A percentile compares a stretch with the other conserved stretches of the same genome.
These are phyloP conservation scores for Leptinotarsa texana DNA, from an alignment of 1,140 invertebrate genomes.

Conservation along the genomic window DNA sequence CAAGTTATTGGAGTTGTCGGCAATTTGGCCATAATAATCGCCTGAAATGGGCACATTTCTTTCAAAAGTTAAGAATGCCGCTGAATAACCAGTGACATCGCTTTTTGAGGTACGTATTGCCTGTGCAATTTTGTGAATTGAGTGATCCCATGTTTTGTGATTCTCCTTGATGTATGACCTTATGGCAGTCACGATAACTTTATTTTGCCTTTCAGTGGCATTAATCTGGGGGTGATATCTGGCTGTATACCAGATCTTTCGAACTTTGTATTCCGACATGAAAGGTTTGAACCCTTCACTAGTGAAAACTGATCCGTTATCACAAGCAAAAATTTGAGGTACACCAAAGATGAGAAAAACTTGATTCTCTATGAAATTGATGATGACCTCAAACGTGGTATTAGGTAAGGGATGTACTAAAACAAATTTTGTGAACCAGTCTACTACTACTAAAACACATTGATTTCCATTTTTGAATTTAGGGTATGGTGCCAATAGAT, in stretches of 20 bases:
- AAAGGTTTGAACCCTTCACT: constrained; percentile 22
- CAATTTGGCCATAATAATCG: constrained; percentile 28
- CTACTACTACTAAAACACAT: constrained; percentile 23
- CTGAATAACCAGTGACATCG: constrained; percentile 25
- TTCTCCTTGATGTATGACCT: constrained; percentile 29
- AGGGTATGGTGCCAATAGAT: constrained; percentile 32
- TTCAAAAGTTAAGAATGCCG: constrained; percentile 22
- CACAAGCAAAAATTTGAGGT: constrained; percentile 27
- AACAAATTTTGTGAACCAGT: constrained; percentile 35
- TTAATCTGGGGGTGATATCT: constrained; percentile 29
- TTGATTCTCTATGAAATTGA: constrained; percentile 35
- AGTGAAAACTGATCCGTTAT: constrained; percentile 25
- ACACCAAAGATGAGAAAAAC: constrained; percentile 36
- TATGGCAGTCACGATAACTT: constrained; percentile 26
- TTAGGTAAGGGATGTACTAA: constrained; percentile 18
- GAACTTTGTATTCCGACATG: constrained; percentile 23
- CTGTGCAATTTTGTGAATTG: constrained; percentile 15
- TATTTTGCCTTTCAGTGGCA: constrained; percentile 32
- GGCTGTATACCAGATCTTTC: constrained; percentile 27
- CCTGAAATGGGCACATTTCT: constrained; percentile 22
- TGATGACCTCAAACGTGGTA: neutral
- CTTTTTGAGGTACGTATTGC: constrained; percentile 30
- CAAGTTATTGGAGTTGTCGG: neutral
- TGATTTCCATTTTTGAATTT: constrained; percentile 28
- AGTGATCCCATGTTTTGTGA: constrained; percentile 29